phyloP scores from a whole-genome alignment of 2,797 vertebrate genomes.

The Trachops cirrhosus region DNA sequence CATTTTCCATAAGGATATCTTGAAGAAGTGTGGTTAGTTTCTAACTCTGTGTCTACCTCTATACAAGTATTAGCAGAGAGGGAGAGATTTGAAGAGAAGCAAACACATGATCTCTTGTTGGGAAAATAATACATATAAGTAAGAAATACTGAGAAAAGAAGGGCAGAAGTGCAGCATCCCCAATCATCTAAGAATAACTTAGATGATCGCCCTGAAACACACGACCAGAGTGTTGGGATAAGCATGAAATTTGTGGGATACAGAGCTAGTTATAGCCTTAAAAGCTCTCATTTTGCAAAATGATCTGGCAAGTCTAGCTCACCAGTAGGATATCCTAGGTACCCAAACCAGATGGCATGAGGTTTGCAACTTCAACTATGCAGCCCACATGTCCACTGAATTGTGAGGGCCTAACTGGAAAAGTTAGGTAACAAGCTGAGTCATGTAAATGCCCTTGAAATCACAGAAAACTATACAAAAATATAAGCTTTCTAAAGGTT shows the following conservation, averaged over 20 bases:
- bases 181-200: background rate
- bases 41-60: background rate
- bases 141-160: background rate
- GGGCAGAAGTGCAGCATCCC: background rate
- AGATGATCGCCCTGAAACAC: background rate
- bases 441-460: background rate
- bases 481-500: background rate
- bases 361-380: constrained; percentile 35
- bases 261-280: background rate
- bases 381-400: constrained; percentile 31
- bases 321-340: constrained; percentile 10
- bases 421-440: constrained; percentile 11
- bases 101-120: background rate
- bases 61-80: background rate
- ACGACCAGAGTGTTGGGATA: background rate
- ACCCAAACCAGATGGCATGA: constrained; percentile 46
- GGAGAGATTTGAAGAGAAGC: background rate
- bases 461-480: background rate
- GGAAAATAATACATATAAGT: background rate
- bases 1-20: background rate
- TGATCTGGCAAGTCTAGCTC: background rate
- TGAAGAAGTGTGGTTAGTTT: background rate
- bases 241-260: background rate
- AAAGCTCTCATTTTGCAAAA: background rate
- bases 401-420: background rate